These are phyloP conservation scores for Neodiprion fabricii DNA, from an alignment of 1,140 invertebrate genomes.

Conservation along the genomic window DNA sequence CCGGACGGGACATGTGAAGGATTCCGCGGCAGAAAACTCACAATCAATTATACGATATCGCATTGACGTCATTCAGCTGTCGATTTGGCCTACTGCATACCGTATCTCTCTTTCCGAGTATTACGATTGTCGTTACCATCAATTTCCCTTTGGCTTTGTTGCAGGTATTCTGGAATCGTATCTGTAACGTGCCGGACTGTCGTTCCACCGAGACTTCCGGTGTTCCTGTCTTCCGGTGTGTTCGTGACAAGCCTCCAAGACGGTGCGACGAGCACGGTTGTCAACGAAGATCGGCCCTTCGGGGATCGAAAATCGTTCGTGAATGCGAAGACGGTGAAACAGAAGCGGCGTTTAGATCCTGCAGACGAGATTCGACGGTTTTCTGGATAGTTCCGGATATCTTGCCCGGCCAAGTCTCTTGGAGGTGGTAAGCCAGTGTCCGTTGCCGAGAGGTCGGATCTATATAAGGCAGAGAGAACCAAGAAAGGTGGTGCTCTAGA, in stretches of 20 bases:
- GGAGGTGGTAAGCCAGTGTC: background rate
- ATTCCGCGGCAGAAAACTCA: constrained; percentile 9
- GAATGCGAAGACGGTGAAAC: constrained; percentile 11
- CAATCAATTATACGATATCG: background rate
- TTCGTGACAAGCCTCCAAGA: constrained; percentile 32
- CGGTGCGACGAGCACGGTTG: constrained; percentile 18
- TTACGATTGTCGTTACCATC: background rate
- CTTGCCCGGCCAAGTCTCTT: background rate
- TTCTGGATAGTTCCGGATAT: background rate
- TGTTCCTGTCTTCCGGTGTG: constrained; percentile 23
- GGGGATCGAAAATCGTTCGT: constrained; percentile 8
- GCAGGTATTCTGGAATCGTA: background rate
- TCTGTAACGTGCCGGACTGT: background rate
- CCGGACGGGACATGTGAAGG: background rate
- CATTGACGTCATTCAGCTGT: background rate
- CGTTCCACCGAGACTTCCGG: constrained; percentile 30
- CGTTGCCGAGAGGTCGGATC: constrained; percentile 6
- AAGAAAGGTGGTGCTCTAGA: constrained; percentile 41
- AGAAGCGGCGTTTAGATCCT: constrained; percentile 9
- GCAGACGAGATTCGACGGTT: constrained; percentile 9
- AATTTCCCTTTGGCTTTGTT: background rate
- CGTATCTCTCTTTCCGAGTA: background rate
- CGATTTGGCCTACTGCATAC: background rate
- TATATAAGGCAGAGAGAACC: constrained; percentile 23
- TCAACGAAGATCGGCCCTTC: constrained; percentile 15